Percentiles rank a stretch among this genome's conserved stretches.
Evolutionary conservation across 1,140 invertebrate species (phyloP).

Genomic region (Bilobella aurantiaca): DNA sequence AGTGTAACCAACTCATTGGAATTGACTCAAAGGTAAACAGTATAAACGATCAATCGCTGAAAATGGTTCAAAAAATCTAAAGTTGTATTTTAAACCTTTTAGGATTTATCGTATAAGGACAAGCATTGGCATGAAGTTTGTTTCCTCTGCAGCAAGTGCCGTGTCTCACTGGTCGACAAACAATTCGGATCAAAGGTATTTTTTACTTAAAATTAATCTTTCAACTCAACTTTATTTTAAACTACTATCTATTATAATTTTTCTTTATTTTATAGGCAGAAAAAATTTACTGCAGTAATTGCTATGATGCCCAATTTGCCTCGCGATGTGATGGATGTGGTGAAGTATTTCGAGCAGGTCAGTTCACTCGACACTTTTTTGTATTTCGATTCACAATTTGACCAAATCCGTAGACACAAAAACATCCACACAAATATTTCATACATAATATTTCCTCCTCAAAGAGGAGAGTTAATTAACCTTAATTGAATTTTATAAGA

Average conservation of each 20-base stretch:
- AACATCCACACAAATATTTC: too few species aligned
- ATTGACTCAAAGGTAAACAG: conserved; percentile 93
- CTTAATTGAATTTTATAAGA: too few species aligned
- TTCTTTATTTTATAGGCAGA: conserved; percentile 47
- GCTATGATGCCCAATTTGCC: conserved; percentile 97
- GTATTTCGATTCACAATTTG: too few species aligned
- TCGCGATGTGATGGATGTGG: conserved; percentile 96
- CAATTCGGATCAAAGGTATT: conserved; percentile 87
- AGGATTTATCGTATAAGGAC: conserved; percentile 99
- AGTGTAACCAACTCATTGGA: conserved; percentile 95
- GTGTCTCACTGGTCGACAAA: conserved; percentile 94
- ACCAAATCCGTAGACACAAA: not conserved
- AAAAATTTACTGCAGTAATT: conserved; percentile 98
- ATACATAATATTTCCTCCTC: too few species aligned
- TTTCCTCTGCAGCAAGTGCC: conserved; percentile 96
- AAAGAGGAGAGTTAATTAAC: too few species aligned
- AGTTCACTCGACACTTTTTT: conserved; percentile 40
- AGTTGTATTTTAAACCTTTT: not conserved
- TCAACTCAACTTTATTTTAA: not conserved
- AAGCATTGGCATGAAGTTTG: conserved; percentile 98
- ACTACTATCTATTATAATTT: not conserved
- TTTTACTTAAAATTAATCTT: conserved; percentile 8
- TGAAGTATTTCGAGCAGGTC: conserved; percentile 96
- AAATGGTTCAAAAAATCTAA: not conserved
- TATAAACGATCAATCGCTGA: not conserved